phyloP scores from a whole-genome alignment of 2,888 invertebrate species.

The Idaea aversata region DNA sequence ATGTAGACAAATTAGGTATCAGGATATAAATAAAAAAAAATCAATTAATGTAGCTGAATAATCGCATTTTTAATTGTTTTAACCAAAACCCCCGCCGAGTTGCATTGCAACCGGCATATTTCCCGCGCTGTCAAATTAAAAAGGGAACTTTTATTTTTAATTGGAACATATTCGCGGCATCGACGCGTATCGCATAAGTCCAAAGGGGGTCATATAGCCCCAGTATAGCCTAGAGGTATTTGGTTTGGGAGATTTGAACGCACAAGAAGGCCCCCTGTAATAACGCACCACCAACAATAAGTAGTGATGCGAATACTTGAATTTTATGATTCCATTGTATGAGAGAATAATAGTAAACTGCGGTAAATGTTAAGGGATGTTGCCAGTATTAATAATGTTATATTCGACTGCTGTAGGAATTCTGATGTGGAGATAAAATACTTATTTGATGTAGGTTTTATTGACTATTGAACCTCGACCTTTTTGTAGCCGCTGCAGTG shows the following conservation, averaged over 20 bases:
- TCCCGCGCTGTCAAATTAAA: conserved; percentile 44
- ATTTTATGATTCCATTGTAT: conserved; percentile 24
- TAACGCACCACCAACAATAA: conserved; percentile 42
- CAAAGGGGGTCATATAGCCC: conserved; percentile 49
- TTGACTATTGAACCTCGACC: too few species aligned
- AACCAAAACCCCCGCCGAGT: conserved; percentile 39
- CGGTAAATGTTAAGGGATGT: background rate
- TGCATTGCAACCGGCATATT: conserved; percentile 41
- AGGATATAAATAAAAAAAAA: too few species aligned
- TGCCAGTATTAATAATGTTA: background rate
- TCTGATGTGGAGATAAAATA: background rate
- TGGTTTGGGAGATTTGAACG: conserved; percentile 48
- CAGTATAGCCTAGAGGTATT: conserved; percentile 65
- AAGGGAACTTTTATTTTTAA: conserved; percentile 59
- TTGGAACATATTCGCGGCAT: conserved; percentile 73
- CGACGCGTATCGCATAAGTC: conserved; percentile 23
- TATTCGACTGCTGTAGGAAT: background rate
- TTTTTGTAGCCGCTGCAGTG: too few species aligned
- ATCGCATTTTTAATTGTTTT: background rate
- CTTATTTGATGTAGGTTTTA: too few species aligned
- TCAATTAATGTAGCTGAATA: background rate
- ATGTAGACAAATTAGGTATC: too few species aligned
- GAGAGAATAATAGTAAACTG: conserved; percentile 6
- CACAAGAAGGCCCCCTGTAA: conserved; percentile 63
- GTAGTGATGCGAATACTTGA: conserved; percentile 26